Percentiles rank a stretch among this genome's conserved stretches.
Evolutionary conservation across 2,797 vertebrate species (phyloP).

Genomic region (Sebastes steindachneri): DNA sequence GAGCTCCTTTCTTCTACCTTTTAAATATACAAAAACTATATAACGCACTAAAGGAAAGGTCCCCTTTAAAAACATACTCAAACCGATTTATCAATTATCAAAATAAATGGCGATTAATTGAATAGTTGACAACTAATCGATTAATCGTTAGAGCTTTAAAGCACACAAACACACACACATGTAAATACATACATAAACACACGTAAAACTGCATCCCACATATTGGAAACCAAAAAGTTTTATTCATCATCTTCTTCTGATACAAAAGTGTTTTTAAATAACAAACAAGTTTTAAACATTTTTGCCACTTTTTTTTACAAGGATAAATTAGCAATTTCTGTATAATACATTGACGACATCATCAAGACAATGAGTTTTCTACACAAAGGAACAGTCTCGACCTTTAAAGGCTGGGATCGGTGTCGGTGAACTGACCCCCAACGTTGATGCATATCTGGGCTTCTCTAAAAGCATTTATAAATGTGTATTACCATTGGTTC

Average conservation of each 20-base stretch:
- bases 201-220: background rate
- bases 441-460: slow-evolving; percentile 37
- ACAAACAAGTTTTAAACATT: slow-evolving; percentile 75
- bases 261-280: slow-evolving; percentile 89
- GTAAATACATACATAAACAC: background rate
- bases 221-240: slow-evolving; percentile 77
- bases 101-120: too few species aligned
- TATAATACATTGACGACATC: slow-evolving; percentile 91
- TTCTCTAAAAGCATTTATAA: slow-evolving; percentile 57
- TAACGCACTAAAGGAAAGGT: background rate
- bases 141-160: too few species aligned
- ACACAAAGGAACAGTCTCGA: slow-evolving; percentile 72
- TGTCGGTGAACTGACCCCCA: slow-evolving; percentile 22
- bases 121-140: too few species aligned
- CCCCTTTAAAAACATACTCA: too few species aligned
- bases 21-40: too few species aligned
- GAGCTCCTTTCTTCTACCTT: too few species aligned
- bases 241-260: slow-evolving; percentile 78
- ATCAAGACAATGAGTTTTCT: slow-evolving; percentile 77
- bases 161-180: too few species aligned
- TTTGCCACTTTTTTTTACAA: slow-evolving; percentile 82
- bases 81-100: too few species aligned
- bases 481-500: slow-evolving; percentile 53
- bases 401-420: slow-evolving; percentile 44
- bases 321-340: slow-evolving; percentile 97